Base-by-base conservation (phyloP, 2,888 invertebrate species). In the Cerastis leucographa region DNA sequence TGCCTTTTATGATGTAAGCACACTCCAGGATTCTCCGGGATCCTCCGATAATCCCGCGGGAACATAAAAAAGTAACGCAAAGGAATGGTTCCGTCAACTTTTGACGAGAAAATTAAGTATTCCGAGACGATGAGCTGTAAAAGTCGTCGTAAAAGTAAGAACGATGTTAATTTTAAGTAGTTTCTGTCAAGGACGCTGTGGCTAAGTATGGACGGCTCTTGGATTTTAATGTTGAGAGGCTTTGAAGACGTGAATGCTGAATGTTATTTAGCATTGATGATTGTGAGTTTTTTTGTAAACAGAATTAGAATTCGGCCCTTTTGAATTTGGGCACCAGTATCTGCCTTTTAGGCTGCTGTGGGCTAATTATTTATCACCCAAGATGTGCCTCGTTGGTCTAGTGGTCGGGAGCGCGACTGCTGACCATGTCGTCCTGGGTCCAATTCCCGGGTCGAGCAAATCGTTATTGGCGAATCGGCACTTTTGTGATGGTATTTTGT, bases 71-170 rank as follows among this genome's bases (percentile, higher is more conserved):
- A 81, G 81, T 85, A 85, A 71, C 62, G 75, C 54, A 65, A 62
- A 49, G 59, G 71, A 81, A 81, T 62, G 81, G 70, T 75, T 71
- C 64, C 76, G 81, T 71, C 85, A 81, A 85, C 64, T 85, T 82
- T 85, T 85, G 85, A 83, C 81, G 81, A 83, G 82, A 81, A 83
- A 85, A 83, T 83, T 83, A 85, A 81, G 81, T 83, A 83, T 83
- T 83, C 82, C n/a, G 25, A 56, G 85, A 85, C 71, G 85, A 83
- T 81, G 82, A 85, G 82, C 85, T 83, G 85, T 83, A 83, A 83
- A 85, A 83, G 71, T 76, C 42, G 69, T 76, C 85, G 76, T 85
- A 85, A 82, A 82, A 85, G 75, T 68, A 65, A 56, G 66, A 76
- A 71, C 29, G 71, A 76, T 85, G 85, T 85, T 83, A 83, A 83